A percentile compares a stretch with the other conserved stretches of the same genome.
These are phyloP conservation scores for Selene dorsalis DNA, from an alignment of 2,797 vertebrate genomes.

Conservation along the genomic window DNA sequence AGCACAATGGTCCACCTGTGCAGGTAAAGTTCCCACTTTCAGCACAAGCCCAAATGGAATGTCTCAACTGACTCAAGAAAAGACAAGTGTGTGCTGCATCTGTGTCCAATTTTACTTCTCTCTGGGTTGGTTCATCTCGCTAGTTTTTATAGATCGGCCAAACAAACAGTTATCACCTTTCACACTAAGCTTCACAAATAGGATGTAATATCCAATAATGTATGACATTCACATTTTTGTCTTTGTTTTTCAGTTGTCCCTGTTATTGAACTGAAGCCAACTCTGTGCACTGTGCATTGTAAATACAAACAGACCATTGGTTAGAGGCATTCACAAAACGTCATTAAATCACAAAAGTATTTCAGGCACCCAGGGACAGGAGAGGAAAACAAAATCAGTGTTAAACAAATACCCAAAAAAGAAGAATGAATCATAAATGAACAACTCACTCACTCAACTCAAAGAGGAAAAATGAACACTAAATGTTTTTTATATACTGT, in stretches of 20 bases:
- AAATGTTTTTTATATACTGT: neutral
- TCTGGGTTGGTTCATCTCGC: slow-evolving; percentile 1
- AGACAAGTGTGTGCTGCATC: neutral
- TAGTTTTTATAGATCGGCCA: slow-evolving; percentile 17
- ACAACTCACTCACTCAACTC: too few relatives aligned
- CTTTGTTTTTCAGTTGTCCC: slow-evolving; percentile 27
- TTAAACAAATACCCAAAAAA: neutral
- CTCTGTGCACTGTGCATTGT: slow-evolving; percentile 3
- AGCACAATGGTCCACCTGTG: slow-evolving; percentile 72
- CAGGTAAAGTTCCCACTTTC: slow-evolving; percentile 40
- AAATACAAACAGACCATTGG: slow-evolving; percentile 27
- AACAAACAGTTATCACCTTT: slow-evolving; percentile 29
- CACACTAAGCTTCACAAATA: slow-evolving; percentile 26
- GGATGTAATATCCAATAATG: slow-evolving; percentile 27
- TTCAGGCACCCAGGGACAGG: slow-evolving; percentile 1
- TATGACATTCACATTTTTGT: slow-evolving; percentile 10
- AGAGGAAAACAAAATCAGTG: neutral
- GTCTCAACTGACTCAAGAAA: slow-evolving; percentile 4
- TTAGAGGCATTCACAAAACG: slow-evolving; percentile 19
- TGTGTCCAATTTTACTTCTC: neutral
- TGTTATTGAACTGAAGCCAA: slow-evolving; percentile 36
- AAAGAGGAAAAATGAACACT: neutral
- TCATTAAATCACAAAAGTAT: slow-evolving; percentile 31
- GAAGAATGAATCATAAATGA: neutral
- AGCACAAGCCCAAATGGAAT: slow-evolving; percentile 35